Base-by-base conservation (phyloP, 2,113 vertebrate species). In the Stercorarius parasiticus region DNA sequence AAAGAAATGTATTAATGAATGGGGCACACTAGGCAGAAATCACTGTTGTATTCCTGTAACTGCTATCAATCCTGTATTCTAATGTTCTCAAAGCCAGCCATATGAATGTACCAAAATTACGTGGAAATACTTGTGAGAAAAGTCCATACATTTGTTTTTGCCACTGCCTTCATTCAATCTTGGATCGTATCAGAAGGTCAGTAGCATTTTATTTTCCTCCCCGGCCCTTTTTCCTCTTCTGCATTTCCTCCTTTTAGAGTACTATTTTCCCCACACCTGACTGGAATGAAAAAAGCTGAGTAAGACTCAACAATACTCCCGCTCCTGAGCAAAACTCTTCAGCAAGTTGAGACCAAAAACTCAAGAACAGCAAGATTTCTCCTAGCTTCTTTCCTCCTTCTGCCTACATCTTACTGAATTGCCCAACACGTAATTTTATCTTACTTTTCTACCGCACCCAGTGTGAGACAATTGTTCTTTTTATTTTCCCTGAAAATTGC, bases 111-210 rank as follows among this genome's bases (percentile, higher is more conserved):
- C 17, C n/a, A 80, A 64, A 80, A 83, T 20, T 21, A 34, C 4
- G 21, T 13, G 52, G 30, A 79, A 74, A 62, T 34, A 74, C 6
- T 17, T 43, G 21, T 34, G 18, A 86, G 21, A 56, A 56, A 67
- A 71, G 12, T n/a, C 53, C n/a, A 64, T 16, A 40, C 10, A 8
- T 59, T 67, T 69, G 12, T 16, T 88, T 80, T 64, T 83, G 36
- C 43, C 0, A 0, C 22, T 85, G 47, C 23, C 36, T 71, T 85
- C 1, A 1, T n/a, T 82, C 38, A 64, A 1, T 26, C 66, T 43
- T 69, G 38, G n/a, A 64, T 59, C 6, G 2, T 26, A 65, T 10
- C 32, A 80, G 62, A 58, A 72, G 14, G 40, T n/a, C 62, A 83
- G 34, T 1, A 53, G 18, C 9, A 61, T 55, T 72, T 86, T 61